phyloP scores from a whole-genome alignment of 2,797 vertebrate species.

The Amphiprion clarkii region DNA sequence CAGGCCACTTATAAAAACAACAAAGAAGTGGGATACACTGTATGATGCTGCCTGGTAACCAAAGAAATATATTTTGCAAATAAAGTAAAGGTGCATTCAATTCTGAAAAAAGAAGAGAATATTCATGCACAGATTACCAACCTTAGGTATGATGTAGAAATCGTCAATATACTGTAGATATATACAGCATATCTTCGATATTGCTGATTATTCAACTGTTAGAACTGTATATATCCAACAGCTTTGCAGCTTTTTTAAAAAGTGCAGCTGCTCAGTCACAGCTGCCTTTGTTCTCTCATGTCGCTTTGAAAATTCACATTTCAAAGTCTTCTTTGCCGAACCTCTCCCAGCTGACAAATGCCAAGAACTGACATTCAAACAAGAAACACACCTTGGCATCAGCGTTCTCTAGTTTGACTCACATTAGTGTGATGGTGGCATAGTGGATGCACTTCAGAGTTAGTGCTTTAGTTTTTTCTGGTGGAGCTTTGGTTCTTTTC shows the following conservation, averaged over 20 bases:
- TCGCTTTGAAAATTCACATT: conserved; percentile 33
- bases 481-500: too few relatives aligned
- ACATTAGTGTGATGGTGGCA: too few relatives aligned
- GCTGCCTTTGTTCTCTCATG: conserved; percentile 14
- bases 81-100: not conserved
- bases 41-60: conserved; percentile 8
- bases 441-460: too few relatives aligned
- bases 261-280: conserved; percentile 12
- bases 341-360: not conserved
- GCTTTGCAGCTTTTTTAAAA: not conserved
- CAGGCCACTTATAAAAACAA: conserved; percentile 39
- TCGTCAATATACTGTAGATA: not conserved
- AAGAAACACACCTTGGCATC: not conserved
- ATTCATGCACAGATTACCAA: too few relatives aligned
- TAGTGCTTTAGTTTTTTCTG: too few relatives aligned
- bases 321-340: conserved; percentile 4
- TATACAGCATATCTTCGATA: not conserved
- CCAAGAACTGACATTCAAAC: not conserved
- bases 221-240: not conserved
- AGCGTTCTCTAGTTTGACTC: not conserved
- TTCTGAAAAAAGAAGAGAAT: too few relatives aligned
- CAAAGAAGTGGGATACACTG: conserved; percentile 12
- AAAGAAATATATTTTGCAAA: not conserved
- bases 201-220: not conserved
- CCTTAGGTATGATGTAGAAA: too few relatives aligned